These are phyloP conservation scores for Listronotus bonariensis DNA, from an alignment of 1,140 invertebrate genomes.

Conservation along the genomic window DNA sequence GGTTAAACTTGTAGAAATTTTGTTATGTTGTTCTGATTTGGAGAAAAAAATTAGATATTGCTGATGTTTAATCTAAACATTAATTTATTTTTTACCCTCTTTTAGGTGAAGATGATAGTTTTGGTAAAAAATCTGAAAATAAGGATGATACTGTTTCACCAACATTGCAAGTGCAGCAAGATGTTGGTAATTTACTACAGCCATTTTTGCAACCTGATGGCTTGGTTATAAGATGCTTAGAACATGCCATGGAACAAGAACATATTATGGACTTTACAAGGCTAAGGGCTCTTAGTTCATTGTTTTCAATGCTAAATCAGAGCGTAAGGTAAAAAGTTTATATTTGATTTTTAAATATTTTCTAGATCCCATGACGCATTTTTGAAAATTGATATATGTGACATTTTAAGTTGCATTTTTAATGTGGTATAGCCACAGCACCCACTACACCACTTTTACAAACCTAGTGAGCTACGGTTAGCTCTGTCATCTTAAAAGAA, in stretches of 20 bases:
- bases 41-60: no score
- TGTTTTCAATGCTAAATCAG: slow-evolving; percentile 99
- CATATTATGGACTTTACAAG: slow-evolving; percentile 99
- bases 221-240: slow-evolving; percentile 87
- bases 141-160: slow-evolving; percentile 81
- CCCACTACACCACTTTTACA: no score
- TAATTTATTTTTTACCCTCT: background rate
- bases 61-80: background rate
- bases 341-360: background rate
- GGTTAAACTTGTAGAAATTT: no score
- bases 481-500: background rate
- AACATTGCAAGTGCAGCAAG: slow-evolving; percentile 83
- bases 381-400: background rate
- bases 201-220: slow-evolving; percentile 91
- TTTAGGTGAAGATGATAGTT: slow-evolving; percentile 74
- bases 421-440: no score
- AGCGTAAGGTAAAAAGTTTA: slow-evolving; percentile 64
- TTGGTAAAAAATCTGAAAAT: slow-evolving; percentile 63
- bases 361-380: background rate
- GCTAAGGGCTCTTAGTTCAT: slow-evolving; percentile 88
- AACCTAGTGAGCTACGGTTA: no score
- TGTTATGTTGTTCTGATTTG: no score
- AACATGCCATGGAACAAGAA: slow-evolving; percentile 89
- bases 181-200: slow-evolving; percentile 83
- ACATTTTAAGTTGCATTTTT: background rate